Base-by-base conservation (phyloP, 2,113 vertebrate species). In the Buteo buteo region DNA sequence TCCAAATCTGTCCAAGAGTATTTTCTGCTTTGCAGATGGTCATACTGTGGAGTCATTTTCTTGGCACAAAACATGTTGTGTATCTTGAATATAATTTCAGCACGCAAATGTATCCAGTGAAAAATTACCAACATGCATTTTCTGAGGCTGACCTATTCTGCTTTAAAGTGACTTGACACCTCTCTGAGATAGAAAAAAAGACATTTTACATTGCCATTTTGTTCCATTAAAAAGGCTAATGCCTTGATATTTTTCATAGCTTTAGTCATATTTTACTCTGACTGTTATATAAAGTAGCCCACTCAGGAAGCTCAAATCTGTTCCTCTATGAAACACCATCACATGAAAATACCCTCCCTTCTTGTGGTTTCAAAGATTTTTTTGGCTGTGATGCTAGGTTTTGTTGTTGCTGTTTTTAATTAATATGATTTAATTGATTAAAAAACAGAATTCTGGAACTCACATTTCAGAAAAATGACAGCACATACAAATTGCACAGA, bases 11-110 rank as follows among this genome's bases (percentile, higher is more conserved):
- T 82, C 82, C 72, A 77, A 54, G 32, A 91, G 62, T 90, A 92
- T 94, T 92, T 97, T 96, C 86, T 93, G 82, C 86, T 86, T 90
- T 91, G 82, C 89, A 97, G 86, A 95, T 83, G 86, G 91, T 69
- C 80, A 71, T 66, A 84, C 25, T 65, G 34, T 84, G 67, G 80
- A 95, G 88, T 93, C 71, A 94, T 57, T 93, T 96, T 96, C 93
- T 90, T 89, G 88, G 92, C 90, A 87, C 26, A 91, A 91, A 87
- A 77, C 12, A 47, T 44, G 59, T 70, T 86, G 32, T 16, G 1
- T 81, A 74, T 80, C 96, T 95, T 73, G 26, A 87, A 91, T 45
- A 85, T 62, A 61, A 70, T 80, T 96, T 82, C 83, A 89, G 25
- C 25, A 79, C 2, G 6, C 19, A 80, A 76, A 44, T 40, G 26